Evolutionary conservation across 2,797 vertebrate species (phyloP), one percentile per base, ranked within the genome.

Genomic region (Erpetoichthys calabaricus): DNA sequence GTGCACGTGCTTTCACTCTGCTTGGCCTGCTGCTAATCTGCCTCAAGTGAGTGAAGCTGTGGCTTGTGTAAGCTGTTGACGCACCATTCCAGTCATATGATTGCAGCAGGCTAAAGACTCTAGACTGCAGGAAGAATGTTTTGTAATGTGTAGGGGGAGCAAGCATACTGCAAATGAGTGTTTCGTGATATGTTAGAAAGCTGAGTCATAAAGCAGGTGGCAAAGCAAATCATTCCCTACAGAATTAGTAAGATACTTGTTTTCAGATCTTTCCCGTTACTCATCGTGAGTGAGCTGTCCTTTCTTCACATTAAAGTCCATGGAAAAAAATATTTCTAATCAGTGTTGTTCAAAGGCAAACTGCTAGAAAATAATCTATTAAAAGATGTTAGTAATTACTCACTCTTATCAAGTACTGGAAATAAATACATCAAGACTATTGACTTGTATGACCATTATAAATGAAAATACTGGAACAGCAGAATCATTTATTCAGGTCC

Each of bases 181-280:
- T 74, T 70, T 74, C 73, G 66, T 9, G 3, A 75, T 73, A 75
- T 73, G 69, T 53, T 72, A 68, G 42, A 66, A 65, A 73, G 74
- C 76, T 78, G 76, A 79, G 67, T 79, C 73, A 80, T 70, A 75
- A 51, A 46, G 59, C 62, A 51, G 62, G 52, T 58, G 61, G 56
- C 49, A 51, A 60, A 55, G 45, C 60, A 50, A n/a, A 49, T n/a
- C n/a, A 55, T 57, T 63, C 58, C 62, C 55, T n/a, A 50, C 45
- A 47, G 55, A 59, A 54, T 41, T 42, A 44, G 6, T 45, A 62
- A 54, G 53, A 54, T 42, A 59, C 57, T 53, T 45, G 51, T 57
- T 68, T 61, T 58, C 25, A 25, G 25, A 25, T 25, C 60, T 9
- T 54, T 62, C 59, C 56, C 57, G 56, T 56, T 63, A 56, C 56